phyloP scores from a whole-genome alignment of 2,113 vertebrate genomes.

The Oreotrochilus melanogaster region DNA sequence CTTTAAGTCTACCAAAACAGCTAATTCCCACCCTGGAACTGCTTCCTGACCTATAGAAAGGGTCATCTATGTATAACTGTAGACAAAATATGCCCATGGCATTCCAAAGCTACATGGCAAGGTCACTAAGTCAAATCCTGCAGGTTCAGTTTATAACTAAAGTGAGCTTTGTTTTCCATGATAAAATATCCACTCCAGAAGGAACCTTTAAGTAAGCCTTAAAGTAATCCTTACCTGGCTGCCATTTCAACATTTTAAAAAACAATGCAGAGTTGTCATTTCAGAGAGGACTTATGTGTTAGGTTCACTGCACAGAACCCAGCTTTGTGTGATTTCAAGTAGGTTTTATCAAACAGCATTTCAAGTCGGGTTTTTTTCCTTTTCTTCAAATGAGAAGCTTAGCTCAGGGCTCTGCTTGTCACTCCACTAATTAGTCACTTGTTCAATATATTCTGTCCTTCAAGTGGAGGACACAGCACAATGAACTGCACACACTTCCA shows the following conservation, averaged over 20 bases:
- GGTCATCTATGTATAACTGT: slow-evolving; percentile 31
- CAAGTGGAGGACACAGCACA: not conserved
- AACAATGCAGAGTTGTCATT: not conserved
- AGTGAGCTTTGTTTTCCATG: not conserved
- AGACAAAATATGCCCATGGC: slow-evolving; percentile 9
- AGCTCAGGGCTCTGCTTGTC: not conserved
- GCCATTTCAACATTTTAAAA: not conserved
- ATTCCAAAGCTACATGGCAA: not conserved
- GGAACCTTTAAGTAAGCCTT: not conserved
- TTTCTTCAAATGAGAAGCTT: not conserved
- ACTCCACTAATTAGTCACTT: not conserved
- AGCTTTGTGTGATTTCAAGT: not conserved
- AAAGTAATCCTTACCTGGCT: not conserved
- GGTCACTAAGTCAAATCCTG: not conserved
- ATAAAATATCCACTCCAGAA: not conserved
- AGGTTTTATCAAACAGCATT: not conserved
- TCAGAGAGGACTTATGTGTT: not conserved
- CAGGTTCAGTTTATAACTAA: not conserved
- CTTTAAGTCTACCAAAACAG: not conserved
- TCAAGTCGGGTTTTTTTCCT: not conserved
- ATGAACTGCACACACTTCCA: not conserved
- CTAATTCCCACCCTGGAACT: slow-evolving; percentile 8
- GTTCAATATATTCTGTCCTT: not conserved
- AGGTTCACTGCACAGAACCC: not conserved
- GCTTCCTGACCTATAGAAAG: slow-evolving; percentile 27